phyloP scores from a whole-genome alignment of 2,797 vertebrate genomes.

The Euphonia xanthogaster region DNA sequence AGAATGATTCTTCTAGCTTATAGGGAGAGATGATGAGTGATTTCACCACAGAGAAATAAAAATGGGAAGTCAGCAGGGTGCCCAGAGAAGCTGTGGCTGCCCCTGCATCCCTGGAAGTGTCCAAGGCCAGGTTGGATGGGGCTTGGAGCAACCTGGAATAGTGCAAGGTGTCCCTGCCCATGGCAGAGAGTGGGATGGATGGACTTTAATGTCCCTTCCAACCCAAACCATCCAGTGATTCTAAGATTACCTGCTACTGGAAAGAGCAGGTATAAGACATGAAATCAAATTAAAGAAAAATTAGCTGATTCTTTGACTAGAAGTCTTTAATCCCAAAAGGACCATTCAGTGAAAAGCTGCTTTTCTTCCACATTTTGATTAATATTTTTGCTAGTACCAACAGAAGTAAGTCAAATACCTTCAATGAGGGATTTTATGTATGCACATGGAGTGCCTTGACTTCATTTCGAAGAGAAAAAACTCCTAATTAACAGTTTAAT shows the following conservation, averaged over 20 bases:
- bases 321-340: background rate
- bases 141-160: rapidly evolving
- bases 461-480: background rate
- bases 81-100: background rate
- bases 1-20: background rate
- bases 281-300: background rate
- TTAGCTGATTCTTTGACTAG: background rate
- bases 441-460: background rate
- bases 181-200: background rate
- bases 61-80: background rate
- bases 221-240: background rate
- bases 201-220: rapidly evolving
- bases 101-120: background rate
- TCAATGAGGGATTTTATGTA: conserved; percentile 5
- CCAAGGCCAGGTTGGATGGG: rapidly evolving
- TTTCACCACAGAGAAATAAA: background rate
- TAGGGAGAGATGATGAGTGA: background rate
- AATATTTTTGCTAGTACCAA: background rate
- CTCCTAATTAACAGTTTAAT: conserved; percentile 57
- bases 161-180: background rate
- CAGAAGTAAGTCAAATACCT: background rate
- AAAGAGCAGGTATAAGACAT: background rate
- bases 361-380: background rate
- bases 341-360: background rate
- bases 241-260: background rate